A percentile compares a stretch with the other conserved stretches of the same genome.
Evolutionary conservation across 2,113 vertebrate genomes (phyloP).

Genomic region (Oriolus oriolus): DNA sequence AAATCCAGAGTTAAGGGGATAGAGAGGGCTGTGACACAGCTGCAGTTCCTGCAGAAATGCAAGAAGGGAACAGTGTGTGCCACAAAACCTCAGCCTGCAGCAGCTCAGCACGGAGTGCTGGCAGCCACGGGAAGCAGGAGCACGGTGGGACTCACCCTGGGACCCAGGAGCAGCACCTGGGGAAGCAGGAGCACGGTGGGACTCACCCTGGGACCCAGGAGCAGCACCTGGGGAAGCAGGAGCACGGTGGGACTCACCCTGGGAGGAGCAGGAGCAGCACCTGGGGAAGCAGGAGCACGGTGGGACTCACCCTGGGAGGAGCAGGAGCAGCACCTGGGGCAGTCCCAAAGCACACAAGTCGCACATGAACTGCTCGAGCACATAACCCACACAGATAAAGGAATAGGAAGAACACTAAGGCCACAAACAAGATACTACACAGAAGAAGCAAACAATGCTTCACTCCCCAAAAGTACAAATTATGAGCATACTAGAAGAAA

Average conservation of each 20-base stretch:
- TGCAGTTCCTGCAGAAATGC: not conserved
- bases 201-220: not conserved
- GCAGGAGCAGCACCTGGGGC: not conserved
- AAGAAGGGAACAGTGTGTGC: not conserved
- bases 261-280: not conserved
- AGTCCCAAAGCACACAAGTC: not conserved
- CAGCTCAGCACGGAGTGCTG: not conserved
- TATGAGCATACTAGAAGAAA: not conserved
- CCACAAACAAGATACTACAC: not conserved
- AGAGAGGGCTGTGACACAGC: not conserved
- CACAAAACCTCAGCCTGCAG: not conserved
- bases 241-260: not conserved
- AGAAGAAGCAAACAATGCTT: not conserved
- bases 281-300: not conserved
- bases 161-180: not conserved
- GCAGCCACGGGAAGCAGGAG: not conserved
- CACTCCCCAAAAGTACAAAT: not conserved
- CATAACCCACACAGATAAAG: not conserved
- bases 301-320: not conserved
- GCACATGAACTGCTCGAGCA: not conserved
- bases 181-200: not conserved
- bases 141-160: not conserved
- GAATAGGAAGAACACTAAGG: not conserved
- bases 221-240: not conserved
- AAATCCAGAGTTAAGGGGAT: not conserved